These are phyloP conservation scores for Diplolepis rosae DNA, from an alignment of 2,888 invertebrate species.

Conservation along the genomic window DNA sequence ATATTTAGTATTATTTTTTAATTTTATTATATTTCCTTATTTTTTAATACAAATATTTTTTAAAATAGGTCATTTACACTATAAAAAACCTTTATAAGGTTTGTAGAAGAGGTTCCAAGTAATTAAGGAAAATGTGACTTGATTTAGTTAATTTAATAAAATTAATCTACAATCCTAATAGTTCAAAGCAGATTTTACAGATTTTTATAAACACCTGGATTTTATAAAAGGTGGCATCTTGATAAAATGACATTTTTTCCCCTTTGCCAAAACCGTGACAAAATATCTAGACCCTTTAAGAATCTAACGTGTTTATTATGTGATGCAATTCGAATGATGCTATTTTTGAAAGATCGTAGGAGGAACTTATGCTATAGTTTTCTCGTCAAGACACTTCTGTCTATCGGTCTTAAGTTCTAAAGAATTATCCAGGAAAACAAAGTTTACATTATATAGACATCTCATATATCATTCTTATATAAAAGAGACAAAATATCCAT, in stretches of 20 bases:
- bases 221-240: background rate
- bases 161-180: too few relatives aligned
- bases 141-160: too few relatives aligned
- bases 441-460: background rate
- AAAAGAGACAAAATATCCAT: background rate
- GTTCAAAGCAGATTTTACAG: too few relatives aligned
- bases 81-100: too few relatives aligned
- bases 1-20: too few relatives aligned
- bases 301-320: constrained; percentile 45
- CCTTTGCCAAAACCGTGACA: background rate
- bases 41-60: too few relatives aligned
- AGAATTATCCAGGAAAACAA: background rate
- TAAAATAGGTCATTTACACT: too few relatives aligned
- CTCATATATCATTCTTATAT: background rate
- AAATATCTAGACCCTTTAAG: constrained; percentile 19
- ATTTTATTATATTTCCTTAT: too few relatives aligned
- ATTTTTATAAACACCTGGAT: background rate
- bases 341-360: constrained; percentile 24
- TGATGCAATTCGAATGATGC: constrained; percentile 41
- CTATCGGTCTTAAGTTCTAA: background rate
- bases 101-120: too few relatives aligned
- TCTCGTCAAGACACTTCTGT: background rate
- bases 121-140: too few relatives aligned
- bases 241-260: background rate
- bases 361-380: background rate